Percentiles rank a stretch among this genome's conserved stretches.
Conservation (phyloP, 1,140 invertebrate genomes). For the Carposina sasakii region DNA sequence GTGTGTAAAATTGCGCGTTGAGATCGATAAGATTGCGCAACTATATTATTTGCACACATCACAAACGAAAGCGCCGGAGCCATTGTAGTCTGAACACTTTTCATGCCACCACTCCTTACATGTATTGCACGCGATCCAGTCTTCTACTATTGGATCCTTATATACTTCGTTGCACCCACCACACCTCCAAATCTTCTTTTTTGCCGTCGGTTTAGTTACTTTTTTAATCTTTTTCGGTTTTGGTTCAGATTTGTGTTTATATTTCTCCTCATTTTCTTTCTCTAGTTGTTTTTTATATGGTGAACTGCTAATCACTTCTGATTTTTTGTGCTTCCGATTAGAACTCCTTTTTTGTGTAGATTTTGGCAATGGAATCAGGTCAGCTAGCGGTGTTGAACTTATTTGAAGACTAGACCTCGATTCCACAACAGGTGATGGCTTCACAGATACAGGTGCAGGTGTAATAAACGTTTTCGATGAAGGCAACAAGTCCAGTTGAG, state of each 20-base stretch:
- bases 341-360: not conserved
- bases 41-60: constrained; percentile 11
- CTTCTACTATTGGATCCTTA: no score
- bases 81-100: no score
- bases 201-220: not conserved
- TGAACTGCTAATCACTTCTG: not conserved
- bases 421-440: not conserved
- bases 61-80: constrained; percentile 9
- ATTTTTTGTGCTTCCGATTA: not conserved
- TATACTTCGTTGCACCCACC: not conserved
- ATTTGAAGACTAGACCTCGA: no score
- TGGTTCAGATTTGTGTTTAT: not conserved
- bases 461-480: no score
- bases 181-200: not conserved
- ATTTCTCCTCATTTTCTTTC: not conserved
- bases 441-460: no score
- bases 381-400: not conserved
- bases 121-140: no score
- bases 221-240: not conserved
- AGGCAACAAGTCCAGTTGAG: no score
- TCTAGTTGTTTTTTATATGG: not conserved
- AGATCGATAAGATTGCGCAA: constrained; percentile 12
- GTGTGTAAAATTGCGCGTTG: constrained; percentile 11
- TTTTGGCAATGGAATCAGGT: not conserved
- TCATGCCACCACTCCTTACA: no score